Evolutionary conservation across 2,888 invertebrate species (phyloP).

Genomic region (Copidosoma aretas): DNA sequence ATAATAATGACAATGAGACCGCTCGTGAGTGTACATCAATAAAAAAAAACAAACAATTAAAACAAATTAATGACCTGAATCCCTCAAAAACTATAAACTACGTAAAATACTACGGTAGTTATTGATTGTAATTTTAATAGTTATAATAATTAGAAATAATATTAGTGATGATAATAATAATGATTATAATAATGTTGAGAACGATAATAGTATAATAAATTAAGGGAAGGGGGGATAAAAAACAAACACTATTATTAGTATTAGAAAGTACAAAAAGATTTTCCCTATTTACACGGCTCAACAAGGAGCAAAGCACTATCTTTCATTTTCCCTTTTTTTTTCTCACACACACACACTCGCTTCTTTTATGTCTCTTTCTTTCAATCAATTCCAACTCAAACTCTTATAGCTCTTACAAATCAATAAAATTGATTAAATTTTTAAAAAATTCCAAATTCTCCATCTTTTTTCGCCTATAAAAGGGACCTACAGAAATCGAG

Average conservation of each 20-base stretch:
- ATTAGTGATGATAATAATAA: no score
- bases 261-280: constrained; percentile 35
- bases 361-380: constrained; percentile 23
- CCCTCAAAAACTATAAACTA: no score
- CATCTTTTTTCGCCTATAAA: constrained; percentile 22
- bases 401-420: no score
- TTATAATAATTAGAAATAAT: no score
- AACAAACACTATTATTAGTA: constrained; percentile 39
- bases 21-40: no score
- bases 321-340: constrained; percentile 8
- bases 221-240: background rate
- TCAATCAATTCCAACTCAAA: no score
- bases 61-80: no score
- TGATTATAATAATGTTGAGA: background rate
- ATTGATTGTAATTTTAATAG: no score
- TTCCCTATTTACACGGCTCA: constrained; percentile 33
- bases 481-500: constrained; percentile 29
- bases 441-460: no score
- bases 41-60: no score
- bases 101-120: background rate
- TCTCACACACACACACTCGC: constrained; percentile 27
- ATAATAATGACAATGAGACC: background rate
- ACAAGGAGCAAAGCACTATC: constrained; percentile 21
- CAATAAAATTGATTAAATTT: no score
- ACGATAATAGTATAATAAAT: constrained; percentile 2